Base-by-base conservation (phyloP, 1,140 invertebrate genomes). In the Neuroterus valhalla region DNA sequence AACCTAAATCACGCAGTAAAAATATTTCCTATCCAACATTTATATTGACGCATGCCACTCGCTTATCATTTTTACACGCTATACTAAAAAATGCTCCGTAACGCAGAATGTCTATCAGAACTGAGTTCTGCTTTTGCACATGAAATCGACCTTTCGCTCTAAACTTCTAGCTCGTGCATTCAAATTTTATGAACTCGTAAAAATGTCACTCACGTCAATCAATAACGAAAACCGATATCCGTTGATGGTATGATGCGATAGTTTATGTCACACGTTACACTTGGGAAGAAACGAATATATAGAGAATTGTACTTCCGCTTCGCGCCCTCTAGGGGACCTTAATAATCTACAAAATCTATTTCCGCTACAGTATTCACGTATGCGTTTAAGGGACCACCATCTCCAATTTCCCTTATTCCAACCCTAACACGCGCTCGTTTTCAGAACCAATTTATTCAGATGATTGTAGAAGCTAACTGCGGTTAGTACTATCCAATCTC, bases 341-440 rank as follows among this genome's bases (percentile, higher is more conserved):
- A 52, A 67, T 73, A 66, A 43, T 73, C 46, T 67, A 48, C 71
- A 15, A 68, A 73, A 73, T 73, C 71, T 68, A 73, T 75, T 75
- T 70, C 38, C 73, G 50, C 46, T 19, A 62, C 55, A 15, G 26
- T 62, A 62, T 31, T 26, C 21, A 21, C 14, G 21, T 23, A 21
- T 23, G 14, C 8, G 8, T 8, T 15, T 26, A 31, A 1, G 55
- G 55, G 55, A 14, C 23, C 55, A n/a, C 55, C 3, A n/a, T 62
- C 21, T 62, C 31, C 55, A 62, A 62, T 62, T 62, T 8, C 55
- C 15, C 55, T 62, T 62, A 62, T 38, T 31, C 21, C 55, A 31
- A 38, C 8, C 31, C 31, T 1, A 50, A 50, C 2, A 12, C 55
- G 31, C 12, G 26, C 23, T 62, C 55, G 55, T 62, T 62, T 62